Evolutionary conservation across 2,888 invertebrate species (phyloP).

Genomic region (Patella ulyssiponensis): DNA sequence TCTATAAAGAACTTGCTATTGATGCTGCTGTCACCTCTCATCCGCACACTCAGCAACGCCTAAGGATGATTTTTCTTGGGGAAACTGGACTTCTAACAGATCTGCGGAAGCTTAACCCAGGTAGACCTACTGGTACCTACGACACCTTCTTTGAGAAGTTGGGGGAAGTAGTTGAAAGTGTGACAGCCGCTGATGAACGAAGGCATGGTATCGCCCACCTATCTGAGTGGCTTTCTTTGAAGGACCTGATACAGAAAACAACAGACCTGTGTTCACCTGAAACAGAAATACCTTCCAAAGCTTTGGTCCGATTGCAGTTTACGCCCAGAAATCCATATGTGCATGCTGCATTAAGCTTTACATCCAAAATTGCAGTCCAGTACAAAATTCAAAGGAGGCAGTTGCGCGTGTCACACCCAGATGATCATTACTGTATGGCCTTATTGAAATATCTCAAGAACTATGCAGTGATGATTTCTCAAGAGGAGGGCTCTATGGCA

Average conservation of each 20-base stretch:
- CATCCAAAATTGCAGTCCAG: not conserved
- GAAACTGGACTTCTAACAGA: not conserved
- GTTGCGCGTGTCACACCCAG: not conserved
- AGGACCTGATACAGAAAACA: conserved; percentile 6
- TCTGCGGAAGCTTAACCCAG: not conserved
- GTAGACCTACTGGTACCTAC: not conserved
- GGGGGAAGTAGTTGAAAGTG: not conserved
- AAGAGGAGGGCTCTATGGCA: not conserved
- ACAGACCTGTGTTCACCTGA: not conserved
- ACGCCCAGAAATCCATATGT: conserved; percentile 9
- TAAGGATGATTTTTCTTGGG: not conserved
- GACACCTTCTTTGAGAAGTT: not conserved
- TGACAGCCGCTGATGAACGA: conserved; percentile 5
- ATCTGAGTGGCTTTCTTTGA: conserved; percentile 6
- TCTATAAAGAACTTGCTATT: conserved; percentile 3
- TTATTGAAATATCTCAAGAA: no score
- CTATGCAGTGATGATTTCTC: not conserved
- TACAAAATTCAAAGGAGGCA: conserved; percentile 8
- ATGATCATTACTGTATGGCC: not conserved
- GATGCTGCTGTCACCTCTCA: not conserved
- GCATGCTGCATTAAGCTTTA: conserved; percentile 7
- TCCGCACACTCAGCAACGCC: not conserved
- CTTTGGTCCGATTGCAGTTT: conserved; percentile 1
- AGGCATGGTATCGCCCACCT: conserved; percentile 1
- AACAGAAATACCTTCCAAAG: not conserved